phyloP scores from a whole-genome alignment of 2,113 vertebrate species.

The Nematolebias whitei region DNA sequence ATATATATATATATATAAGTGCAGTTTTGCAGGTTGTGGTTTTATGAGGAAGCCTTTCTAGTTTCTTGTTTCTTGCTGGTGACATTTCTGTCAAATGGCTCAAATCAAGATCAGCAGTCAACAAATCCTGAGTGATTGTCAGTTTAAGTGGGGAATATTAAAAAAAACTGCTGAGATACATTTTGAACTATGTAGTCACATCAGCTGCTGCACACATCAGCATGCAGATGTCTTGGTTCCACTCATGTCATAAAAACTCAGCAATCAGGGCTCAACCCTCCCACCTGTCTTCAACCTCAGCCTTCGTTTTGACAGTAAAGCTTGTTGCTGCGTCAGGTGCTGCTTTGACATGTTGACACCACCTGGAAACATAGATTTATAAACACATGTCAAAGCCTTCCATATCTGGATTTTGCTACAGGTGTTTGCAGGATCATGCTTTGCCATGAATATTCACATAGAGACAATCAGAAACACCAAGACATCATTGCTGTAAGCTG shows the following conservation, averaged over 20 bases:
- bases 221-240: background rate
- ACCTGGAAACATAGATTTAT: slow-evolving; percentile 1
- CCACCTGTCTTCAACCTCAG: background rate
- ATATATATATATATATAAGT: no score
- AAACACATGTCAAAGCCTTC: background rate
- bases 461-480: background rate
- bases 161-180: background rate
- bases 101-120: slow-evolving; percentile 21
- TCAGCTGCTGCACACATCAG: no score
- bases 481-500: background rate
- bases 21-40: background rate
- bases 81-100: slow-evolving; percentile 24
- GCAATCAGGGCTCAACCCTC: background rate
- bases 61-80: no score
- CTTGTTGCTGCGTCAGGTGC: background rate
- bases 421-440: background rate
- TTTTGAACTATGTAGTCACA: background rate
- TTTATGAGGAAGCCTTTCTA: background rate
- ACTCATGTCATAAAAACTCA: background rate
- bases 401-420: background rate
- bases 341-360: background rate
- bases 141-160: slow-evolving; percentile 1
- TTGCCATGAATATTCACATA: background rate
- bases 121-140: slow-evolving; percentile 17
- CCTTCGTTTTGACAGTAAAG: background rate